Percentiles rank a stretch among this genome's conserved stretches.
These are phyloP conservation scores for Sciurus vulgaris DNA, from an alignment of 2,797 vertebrate genomes.

Conservation along the genomic window DNA sequence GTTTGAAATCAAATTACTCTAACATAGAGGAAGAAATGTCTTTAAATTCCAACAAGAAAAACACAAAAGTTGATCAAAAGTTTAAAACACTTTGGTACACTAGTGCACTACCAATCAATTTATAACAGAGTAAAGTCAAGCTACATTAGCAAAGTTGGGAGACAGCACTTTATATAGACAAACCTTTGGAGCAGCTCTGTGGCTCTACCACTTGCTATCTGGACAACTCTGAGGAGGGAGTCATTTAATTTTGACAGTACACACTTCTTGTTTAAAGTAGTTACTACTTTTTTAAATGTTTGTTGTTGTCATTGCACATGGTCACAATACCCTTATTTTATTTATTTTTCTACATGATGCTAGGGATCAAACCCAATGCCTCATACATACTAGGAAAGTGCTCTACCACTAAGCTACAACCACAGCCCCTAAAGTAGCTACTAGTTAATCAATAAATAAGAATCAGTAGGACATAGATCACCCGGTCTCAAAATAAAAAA, in stretches of 20 bases:
- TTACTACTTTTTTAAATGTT: not conserved
- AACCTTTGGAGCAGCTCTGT: not conserved
- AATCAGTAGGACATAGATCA: not conserved
- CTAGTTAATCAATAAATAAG: not conserved
- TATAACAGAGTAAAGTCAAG: constrained; percentile 5
- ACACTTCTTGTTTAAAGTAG: constrained; percentile 42
- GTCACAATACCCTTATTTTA: too few relatives aligned
- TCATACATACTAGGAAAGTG: too few relatives aligned
- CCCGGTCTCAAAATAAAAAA: not conserved
- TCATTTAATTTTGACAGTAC: constrained; percentile 54
- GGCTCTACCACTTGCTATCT: not conserved
- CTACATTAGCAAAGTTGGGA: constrained; percentile 19
- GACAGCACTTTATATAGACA: not conserved
- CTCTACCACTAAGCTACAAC: too few relatives aligned
- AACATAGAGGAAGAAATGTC: constrained; percentile 35
- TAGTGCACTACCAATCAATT: constrained; percentile 45
- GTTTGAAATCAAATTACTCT: constrained; percentile 49
- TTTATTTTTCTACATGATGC: too few relatives aligned
- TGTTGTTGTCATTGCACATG: too few relatives aligned
- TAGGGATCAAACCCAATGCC: too few relatives aligned
- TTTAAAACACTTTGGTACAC: constrained; percentile 40
- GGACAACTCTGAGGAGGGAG: not conserved
- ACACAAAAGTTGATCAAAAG: not conserved
- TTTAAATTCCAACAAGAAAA: constrained; percentile 63
- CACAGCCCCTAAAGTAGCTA: not conserved